These are phyloP conservation scores for Pollenia griseotomentosa DNA, from an alignment of 2,888 invertebrate genomes.

Conservation along the genomic window DNA sequence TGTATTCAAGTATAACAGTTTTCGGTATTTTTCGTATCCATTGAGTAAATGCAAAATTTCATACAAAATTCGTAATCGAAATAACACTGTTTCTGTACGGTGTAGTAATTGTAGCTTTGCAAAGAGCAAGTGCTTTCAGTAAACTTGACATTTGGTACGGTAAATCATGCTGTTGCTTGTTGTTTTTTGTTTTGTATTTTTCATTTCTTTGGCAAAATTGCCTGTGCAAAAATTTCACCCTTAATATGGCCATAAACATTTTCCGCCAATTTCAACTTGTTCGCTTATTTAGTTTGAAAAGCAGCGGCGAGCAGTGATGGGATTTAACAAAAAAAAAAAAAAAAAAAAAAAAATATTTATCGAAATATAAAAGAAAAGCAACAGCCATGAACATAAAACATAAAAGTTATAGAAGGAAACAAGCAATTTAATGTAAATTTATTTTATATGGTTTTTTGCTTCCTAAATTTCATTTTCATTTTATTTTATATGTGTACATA, in stretches of 20 bases:
- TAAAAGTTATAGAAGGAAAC: conserved; percentile 59
- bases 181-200: conserved; percentile 8
- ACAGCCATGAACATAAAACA: conserved; percentile 51
- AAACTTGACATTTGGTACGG: conserved; percentile 64
- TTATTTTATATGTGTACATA: background rate
- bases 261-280: conserved; percentile 72
- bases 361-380: conserved; percentile 4
- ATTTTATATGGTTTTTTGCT: conserved; percentile 6
- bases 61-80: background rate
- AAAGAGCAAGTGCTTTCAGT: conserved; percentile 33
- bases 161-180: conserved; percentile 70
- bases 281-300: conserved; percentile 54
- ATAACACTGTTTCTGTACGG: too few relatives aligned
- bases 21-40: conserved; percentile 53
- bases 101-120: conserved; percentile 10
- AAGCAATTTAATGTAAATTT: conserved; percentile 69
- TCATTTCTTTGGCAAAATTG: background rate
- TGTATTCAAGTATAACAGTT: conserved; percentile 64
- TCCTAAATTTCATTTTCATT: conserved; percentile 42
- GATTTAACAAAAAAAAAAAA: conserved; percentile 26
- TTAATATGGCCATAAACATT: conserved; percentile 67
- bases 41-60: conserved; percentile 29
- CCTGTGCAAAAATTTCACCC: conserved; percentile 50
- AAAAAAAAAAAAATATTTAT: conserved; percentile 18
- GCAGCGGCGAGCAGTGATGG: conserved; percentile 16